Percentiles rank a stretch among this genome's conserved stretches.
phyloP scores from a whole-genome alignment of 2,113 vertebrate genomes.

The Nesogale talazaci region DNA sequence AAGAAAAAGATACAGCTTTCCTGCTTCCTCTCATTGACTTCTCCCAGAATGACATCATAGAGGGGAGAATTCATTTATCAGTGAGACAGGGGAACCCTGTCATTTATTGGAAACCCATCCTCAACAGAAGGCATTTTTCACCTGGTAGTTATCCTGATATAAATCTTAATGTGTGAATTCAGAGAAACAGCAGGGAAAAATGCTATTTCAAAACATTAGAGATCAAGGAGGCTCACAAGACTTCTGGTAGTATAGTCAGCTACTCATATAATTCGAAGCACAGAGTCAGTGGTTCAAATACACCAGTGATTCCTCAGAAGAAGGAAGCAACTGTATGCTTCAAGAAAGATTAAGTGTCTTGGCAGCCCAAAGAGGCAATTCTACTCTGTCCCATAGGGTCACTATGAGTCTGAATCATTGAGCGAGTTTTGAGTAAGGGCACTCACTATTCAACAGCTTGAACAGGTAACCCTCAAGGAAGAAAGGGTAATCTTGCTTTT shows the following conservation, averaged over 20 bases:
- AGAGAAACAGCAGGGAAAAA: conserved; percentile 11
- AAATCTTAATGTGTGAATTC: neutral
- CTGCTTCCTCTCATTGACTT: neutral
- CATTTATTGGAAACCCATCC: neutral
- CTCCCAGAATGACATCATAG: neutral
- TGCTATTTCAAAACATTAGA: conserved; percentile 14
- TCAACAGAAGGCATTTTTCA: neutral
- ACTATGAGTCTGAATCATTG: too few species aligned
- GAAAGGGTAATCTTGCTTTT: neutral
- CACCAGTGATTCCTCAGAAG: too few species aligned
- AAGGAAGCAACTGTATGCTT: too few species aligned
- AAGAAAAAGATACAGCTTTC: neutral
- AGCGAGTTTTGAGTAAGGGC: too few species aligned
- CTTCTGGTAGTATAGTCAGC: too few species aligned
- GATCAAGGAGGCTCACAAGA: too few species aligned
- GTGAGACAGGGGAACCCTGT: neutral
- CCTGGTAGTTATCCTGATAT: neutral
- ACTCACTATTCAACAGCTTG: neutral
- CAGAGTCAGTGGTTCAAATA: too few species aligned
- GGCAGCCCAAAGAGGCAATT: too few species aligned
- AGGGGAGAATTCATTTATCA: neutral
- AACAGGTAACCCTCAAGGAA: neutral
- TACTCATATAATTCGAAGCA: too few species aligned
- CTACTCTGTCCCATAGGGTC: too few species aligned
- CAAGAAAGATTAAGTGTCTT: too few species aligned